Evolutionary conservation across 2,888 invertebrate genomes (phyloP).

Genomic region (Rhamnusium bicolor): DNA sequence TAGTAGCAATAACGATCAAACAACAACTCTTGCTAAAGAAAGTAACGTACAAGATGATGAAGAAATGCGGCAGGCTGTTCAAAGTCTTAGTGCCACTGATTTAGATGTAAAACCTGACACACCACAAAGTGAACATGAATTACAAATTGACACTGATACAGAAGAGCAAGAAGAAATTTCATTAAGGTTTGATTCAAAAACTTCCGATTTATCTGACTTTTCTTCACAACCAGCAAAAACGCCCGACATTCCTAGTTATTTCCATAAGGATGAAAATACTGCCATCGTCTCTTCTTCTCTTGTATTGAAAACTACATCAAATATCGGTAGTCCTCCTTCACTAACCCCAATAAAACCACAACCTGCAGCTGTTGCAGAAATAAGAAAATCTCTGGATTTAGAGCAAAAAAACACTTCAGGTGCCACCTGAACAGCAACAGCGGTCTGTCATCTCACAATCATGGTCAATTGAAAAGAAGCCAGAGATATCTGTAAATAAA

Average conservation of each 20-base stretch:
- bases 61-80: conserved; percentile 88
- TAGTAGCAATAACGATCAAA: conserved; percentile 69
- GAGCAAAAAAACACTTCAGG: conserved; percentile 52
- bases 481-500: conserved; percentile 34
- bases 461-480: conserved; percentile 54
- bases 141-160: conserved; percentile 89
- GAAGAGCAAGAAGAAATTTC: conserved; percentile 80
- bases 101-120: conserved; percentile 87
- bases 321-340: conserved; percentile 67
- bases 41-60: conserved; percentile 88
- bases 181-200: conserved; percentile 70
- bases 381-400: conserved; percentile 48
- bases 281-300: conserved; percentile 41
- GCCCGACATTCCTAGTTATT: conserved; percentile 74
- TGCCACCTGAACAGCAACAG: conserved; percentile 56
- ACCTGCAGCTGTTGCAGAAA: conserved; percentile 39
- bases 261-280: conserved; percentile 65
- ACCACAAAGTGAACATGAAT: conserved; percentile 87
- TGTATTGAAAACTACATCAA: conserved; percentile 58
- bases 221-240: conserved; percentile 69
- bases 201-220: conserved; percentile 64
- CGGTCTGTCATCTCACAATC: conserved; percentile 58
- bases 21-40: conserved; percentile 74
- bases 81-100: conserved; percentile 81
- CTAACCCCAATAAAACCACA: conserved; percentile 66